Evolutionary conservation across 1,140 invertebrate genomes (phyloP).

Genomic region (Oncopeltus fasciatus): DNA sequence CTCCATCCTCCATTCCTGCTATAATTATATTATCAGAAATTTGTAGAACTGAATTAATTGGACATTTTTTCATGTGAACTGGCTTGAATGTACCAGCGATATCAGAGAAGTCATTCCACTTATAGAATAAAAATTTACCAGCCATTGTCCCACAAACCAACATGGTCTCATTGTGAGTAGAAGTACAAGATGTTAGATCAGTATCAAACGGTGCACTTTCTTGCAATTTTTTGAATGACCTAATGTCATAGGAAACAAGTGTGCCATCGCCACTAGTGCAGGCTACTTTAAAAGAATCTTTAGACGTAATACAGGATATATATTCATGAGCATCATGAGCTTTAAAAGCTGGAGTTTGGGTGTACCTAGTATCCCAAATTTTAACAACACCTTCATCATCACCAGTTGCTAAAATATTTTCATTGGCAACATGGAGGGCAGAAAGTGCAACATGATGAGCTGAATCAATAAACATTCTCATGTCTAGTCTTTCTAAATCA

Average conservation of each 20-base stretch:
- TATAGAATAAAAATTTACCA: background rate
- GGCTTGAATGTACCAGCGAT: background rate
- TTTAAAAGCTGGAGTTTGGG: background rate
- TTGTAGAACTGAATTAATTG: background rate
- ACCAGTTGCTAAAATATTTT: background rate
- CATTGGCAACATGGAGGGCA: background rate
- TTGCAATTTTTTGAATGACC: background rate
- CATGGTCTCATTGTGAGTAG: background rate
- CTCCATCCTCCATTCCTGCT: background rate
- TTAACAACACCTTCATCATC: background rate
- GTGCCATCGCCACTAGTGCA: conserved; percentile 4
- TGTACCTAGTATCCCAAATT: background rate
- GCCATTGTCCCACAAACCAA: background rate
- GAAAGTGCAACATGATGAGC: background rate
- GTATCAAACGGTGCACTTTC: background rate
- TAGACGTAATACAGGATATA: background rate
- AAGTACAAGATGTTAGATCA: background rate
- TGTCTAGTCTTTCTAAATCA: background rate
- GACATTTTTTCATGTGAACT: background rate
- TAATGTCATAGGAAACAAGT: background rate
- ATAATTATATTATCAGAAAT: background rate
- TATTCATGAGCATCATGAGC: background rate
- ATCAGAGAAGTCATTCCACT: background rate
- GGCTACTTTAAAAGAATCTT: background rate
- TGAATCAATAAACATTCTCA: background rate